Evolutionary conservation across 2,888 invertebrate species (phyloP).

Genomic region (Lutraria lutraria): DNA sequence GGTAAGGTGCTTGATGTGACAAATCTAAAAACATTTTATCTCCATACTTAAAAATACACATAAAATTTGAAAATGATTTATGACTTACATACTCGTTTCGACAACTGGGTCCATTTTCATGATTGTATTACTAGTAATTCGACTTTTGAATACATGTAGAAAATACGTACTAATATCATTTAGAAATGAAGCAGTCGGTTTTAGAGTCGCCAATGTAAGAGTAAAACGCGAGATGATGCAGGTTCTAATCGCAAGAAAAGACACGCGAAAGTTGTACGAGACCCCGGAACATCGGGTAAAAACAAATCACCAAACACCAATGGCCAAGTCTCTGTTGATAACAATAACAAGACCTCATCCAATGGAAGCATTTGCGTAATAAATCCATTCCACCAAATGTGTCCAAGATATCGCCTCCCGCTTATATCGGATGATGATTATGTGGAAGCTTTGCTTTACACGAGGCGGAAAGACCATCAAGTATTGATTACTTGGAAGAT

Average conservation of each 20-base stretch:
- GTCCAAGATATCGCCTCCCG: neutral
- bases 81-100: too few relatives aligned
- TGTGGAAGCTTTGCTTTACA: neutral
- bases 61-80: too few relatives aligned
- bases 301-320: too few relatives aligned
- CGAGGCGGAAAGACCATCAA: neutral
- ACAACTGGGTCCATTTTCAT: too few relatives aligned
- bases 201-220: constrained; percentile 1
- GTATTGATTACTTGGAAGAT: neutral
- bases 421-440: neutral
- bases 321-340: too few relatives aligned
- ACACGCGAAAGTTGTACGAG: neutral
- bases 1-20: too few relatives aligned
- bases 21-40: too few relatives aligned
- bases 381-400: neutral
- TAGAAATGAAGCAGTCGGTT: too few relatives aligned
- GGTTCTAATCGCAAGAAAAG: neutral
- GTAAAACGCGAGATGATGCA: constrained; percentile 5
- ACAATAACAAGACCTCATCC: neutral
- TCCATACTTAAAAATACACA: too few relatives aligned
- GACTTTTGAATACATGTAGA: too few relatives aligned
- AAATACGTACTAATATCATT: too few relatives aligned
- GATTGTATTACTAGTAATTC: too few relatives aligned
- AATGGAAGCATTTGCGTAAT: neutral
- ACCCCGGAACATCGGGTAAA: neutral